Evolutionary conservation across 2,113 vertebrate species (phyloP), one percentile per base, ranked within the genome.

Genomic region (Equus przewalskii): DNA sequence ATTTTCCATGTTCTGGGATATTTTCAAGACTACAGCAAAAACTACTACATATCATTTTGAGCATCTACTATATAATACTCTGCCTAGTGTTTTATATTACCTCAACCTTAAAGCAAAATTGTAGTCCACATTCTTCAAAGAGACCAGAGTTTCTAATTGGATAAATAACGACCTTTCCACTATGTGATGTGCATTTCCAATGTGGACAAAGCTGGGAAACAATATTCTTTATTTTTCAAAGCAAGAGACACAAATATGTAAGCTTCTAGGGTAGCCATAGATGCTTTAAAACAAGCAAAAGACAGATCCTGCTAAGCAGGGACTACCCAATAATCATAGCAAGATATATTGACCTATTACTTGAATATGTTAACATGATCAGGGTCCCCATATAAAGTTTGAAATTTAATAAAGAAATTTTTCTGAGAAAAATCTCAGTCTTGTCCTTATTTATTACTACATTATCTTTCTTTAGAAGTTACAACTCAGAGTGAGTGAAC

Each of bases 401-500:
- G 12, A 89, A 83, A 95, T 64, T 7, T 86, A 70, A 60, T 21
- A 16, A 73, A 96, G 2, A 76, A 36, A 8, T 12, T 30, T 87
- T 91, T 56, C 24, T 73, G 24, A 83, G 22, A 82, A 76, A 84
- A 95, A 60, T 69, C 79, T 1, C 6, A 65, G 10, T 30, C 16
- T 7, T 82, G 4, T 10, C 12, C 30, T 67, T 75, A n/a, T 7
- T 41, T 60, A 65, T 33, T 67, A 87, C 36, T 51, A 67, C 60
- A 44, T 36, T 14, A 44, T 33, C 9, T 85, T 67, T 93, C 24
- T 90, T 93, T 51, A 69, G 18, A 83, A 97, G 70, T 83, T 41
- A 44, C 12, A 97, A 64, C 65, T 90, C 18, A 87, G 70, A 80
- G 30, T 44, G 58, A 84, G 75, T 51, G 14, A 33, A 80, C 60